Base-by-base conservation (phyloP, 2,113 vertebrate genomes). In the Gobius niger region DNA sequence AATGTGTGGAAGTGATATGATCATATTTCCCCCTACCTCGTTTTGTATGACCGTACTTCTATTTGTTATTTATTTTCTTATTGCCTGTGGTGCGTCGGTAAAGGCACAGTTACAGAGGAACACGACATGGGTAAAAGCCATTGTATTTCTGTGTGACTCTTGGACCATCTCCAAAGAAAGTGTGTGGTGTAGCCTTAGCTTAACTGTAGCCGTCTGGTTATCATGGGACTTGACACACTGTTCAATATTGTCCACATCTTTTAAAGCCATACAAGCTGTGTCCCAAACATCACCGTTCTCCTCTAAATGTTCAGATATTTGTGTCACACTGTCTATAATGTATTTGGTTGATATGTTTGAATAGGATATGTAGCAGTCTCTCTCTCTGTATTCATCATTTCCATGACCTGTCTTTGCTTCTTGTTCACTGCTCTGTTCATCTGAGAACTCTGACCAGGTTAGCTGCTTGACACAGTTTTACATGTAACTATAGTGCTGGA, bases 401-500 rank as follows among this genome's bases (percentile, higher is more conserved):
- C 9, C 7, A 14, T 51, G 44, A 49, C 46, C 10, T 7, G 47
- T 24, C 15, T 1, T 52, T 18, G 47, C 7, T 40, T 62, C 18
- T 46, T 60, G 5, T 13, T 64, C 15, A 57, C 57, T 63, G 44
- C 5, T 54, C 65, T 59, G 51, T 69, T 77, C 69, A 52, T 64
- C 68, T 68, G 67, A 81, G 77, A 65, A 75, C 68, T 82, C 74
- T 80, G 81, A 86, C 82, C 86, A 81, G 84, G 79, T 85, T 34
- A 87, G 86, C 85, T 44, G 78, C 74, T 81, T 81, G 2, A 12
- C 77, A 19, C 44, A 81, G 62, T 76, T 82, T 70, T 60, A 51
- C 15, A 6, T 77, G 54, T 65, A 69, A 76, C 81, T 85, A 67
- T 82, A 90, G 89, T 91, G 91, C 90, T 89, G 91, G 81, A 91